Base-by-base conservation (phyloP, 2,888 invertebrate genomes). In the Ptychoptera albimana region DNA sequence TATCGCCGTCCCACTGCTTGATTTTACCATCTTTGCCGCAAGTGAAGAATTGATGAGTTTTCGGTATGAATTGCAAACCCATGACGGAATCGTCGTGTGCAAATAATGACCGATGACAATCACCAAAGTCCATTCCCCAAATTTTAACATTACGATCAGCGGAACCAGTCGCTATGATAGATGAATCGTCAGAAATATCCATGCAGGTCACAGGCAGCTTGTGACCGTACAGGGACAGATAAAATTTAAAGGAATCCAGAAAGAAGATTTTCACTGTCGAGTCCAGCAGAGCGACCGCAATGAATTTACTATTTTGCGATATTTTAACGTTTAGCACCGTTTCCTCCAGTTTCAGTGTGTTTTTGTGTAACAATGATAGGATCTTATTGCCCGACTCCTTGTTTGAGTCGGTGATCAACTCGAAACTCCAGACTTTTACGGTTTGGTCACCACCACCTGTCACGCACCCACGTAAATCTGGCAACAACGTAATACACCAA, bases 71-170 rank as follows among this genome's bases (percentile, higher is more conserved):
- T 55, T 82, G 78, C 31, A 97, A 61, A 31, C 83, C 77, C 47
- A 89, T 92, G 9, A 98, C 79, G 0, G 93, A 87, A 63, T 94
- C 93, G 56, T 96, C 92, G 63, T 98, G 97, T 0, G 94, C 96
- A 63, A 94, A 91, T 52, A 97, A 73, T 0, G 93, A 93, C 56
- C 79, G 79, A 67, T 93, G 96, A 54, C 94, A 96, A 63, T 98
- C 94, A n/a, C 97, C 97, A 62, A 93, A 97, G 66, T 97, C 94
- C 67, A 97, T 74, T 32, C 97, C 97, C 97, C 97, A 99, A 49
- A 98, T 81, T 70, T 96, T 94, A 29, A 97, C 77, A 61, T 89
- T 94, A 36, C 93, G 76, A 69, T 98, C 98, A 0, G 87, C 86
- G 2, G 96, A 94, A 8, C 96, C 97, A 0, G 97, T 94, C 9